A percentile compares a stretch with the other conserved stretches of the same genome.
Conservation (phyloP, 2,888 invertebrate genomes). For the Clanis bilineata region DNA sequence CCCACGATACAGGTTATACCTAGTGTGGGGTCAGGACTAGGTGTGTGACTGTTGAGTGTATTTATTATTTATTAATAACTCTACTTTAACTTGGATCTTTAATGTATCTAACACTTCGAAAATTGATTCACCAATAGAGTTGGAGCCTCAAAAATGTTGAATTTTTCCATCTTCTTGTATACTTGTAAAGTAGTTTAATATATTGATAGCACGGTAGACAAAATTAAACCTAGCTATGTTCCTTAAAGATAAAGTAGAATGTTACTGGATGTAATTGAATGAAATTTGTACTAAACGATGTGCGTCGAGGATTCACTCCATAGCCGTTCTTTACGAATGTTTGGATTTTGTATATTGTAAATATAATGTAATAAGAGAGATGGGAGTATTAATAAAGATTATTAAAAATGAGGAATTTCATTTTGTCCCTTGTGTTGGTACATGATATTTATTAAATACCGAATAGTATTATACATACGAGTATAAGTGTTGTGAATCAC, state of each 20-base stretch:
- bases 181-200: conserved; percentile 70
- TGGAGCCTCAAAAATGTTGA: conserved; percentile 50
- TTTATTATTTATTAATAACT: too few relatives aligned
- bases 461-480: too few relatives aligned
- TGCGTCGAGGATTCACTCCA: conserved; percentile 19
- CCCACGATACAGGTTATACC: too few relatives aligned
- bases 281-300: conserved; percentile 50
- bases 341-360: conserved; percentile 72
- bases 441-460: too few relatives aligned
- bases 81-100: too few relatives aligned
- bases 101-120: too few relatives aligned
- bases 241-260: conserved; percentile 63
- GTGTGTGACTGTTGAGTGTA: too few relatives aligned
- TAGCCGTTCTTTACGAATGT: conserved; percentile 21
- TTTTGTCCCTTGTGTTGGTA: too few relatives aligned
- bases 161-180: conserved; percentile 61
- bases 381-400: conserved; percentile 72
- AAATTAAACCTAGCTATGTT: conserved; percentile 72
- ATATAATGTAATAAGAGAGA: conserved; percentile 69
- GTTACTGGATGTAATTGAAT: conserved; percentile 58
- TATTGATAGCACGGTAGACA: conserved; percentile 64
- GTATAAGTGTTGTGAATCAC: too few relatives aligned
- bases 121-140: conserved; percentile 1
- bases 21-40: too few relatives aligned
- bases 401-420: conserved; percentile 43